Percentiles rank a stretch among this genome's conserved stretches.
phyloP scores from a whole-genome alignment of 2,113 vertebrate species.

The Cyanoderma ruficeps region DNA sequence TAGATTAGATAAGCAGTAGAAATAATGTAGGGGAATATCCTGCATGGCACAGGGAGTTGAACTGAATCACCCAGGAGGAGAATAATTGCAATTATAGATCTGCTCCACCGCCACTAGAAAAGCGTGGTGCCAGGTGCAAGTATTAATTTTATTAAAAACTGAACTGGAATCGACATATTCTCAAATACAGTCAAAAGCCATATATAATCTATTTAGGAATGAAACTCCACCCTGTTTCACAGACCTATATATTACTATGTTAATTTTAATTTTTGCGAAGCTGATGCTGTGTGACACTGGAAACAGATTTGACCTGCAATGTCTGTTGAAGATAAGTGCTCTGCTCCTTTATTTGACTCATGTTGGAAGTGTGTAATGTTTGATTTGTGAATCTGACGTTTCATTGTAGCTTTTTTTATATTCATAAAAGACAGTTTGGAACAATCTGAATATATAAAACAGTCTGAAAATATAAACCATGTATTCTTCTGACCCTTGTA shows the following conservation, averaged over 20 bases:
- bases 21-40: conserved; percentile 44
- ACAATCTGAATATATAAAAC: not conserved
- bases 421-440: not conserved
- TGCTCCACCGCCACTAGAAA: not conserved
- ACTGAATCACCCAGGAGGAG: conserved; percentile 50
- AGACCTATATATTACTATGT: not conserved
- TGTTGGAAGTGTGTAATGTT: not conserved
- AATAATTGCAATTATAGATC: conserved; percentile 64
- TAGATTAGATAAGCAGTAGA: conserved; percentile 64
- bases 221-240: not conserved
- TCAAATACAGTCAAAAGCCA: not conserved
- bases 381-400: not conserved
- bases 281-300: not conserved
- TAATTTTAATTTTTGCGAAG: not conserved
- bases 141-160: conserved; percentile 14
- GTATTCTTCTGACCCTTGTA: not conserved
- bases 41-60: not conserved
- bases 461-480: not conserved
- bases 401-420: not conserved
- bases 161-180: not conserved
- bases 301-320: not conserved
- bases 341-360: not conserved
- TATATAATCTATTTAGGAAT: not conserved
- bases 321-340: not conserved
- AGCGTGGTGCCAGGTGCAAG: not conserved